Conservation (phyloP, 2,113 vertebrate genomes). For the Enhydra lutris region DNA sequence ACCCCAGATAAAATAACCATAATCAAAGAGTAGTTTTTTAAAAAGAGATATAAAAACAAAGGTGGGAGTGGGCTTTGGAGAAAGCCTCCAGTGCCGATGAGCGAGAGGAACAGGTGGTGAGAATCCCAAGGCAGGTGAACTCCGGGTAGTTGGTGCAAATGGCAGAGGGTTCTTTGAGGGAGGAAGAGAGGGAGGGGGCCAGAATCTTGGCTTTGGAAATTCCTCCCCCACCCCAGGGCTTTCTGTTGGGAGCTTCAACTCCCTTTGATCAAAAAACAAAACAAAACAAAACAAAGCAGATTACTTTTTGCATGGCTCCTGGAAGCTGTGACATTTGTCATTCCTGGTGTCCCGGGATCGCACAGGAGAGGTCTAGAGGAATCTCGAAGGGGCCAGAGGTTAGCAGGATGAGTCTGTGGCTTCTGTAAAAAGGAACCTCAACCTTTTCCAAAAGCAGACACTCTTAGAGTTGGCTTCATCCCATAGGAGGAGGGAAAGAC, state of each 20-base stretch:
- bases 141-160: background rate
- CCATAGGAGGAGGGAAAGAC: background rate
- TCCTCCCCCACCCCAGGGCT: background rate
- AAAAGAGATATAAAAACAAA: conserved; percentile 42
- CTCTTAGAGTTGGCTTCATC: background rate
- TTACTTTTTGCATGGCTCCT: background rate
- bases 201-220: background rate
- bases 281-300: background rate
- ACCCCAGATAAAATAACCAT: conserved; percentile 84
- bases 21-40: conserved; percentile 80
- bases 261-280: background rate
- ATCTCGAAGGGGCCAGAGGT: too few relatives aligned
- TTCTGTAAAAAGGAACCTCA: background rate
- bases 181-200: background rate
- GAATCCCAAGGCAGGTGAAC: conserved; percentile 50
- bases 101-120: background rate
- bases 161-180: background rate
- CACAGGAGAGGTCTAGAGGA: background rate
- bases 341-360: background rate
- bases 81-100: conserved; percentile 39
- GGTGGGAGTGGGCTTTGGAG: conserved; percentile 54
- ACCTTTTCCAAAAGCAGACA: background rate
- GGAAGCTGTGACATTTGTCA: background rate
- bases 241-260: background rate
- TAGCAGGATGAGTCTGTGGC: too few relatives aligned